These are phyloP conservation scores for Aphodius granarius DNA, from an alignment of 2,888 invertebrate species.

Conservation along the genomic window DNA sequence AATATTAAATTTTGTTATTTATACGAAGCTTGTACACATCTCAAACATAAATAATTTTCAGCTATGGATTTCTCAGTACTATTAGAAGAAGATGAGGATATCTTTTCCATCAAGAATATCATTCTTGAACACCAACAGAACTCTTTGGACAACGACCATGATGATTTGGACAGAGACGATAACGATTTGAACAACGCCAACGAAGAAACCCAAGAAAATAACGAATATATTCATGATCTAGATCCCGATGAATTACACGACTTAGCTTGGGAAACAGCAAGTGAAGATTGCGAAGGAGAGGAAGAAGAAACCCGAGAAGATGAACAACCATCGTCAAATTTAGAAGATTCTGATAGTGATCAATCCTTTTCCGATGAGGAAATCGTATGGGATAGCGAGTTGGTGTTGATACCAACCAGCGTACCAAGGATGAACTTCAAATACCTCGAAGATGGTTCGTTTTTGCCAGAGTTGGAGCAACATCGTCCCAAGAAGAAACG, in stretches of 20 bases:
- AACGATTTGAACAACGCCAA: background rate
- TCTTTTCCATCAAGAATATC: background rate
- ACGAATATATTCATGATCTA: background rate
- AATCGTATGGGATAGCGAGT: background rate
- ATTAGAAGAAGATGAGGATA: background rate
- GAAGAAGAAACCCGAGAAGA: background rate
- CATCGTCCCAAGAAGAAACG: background rate
- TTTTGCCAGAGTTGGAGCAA: too few species aligned
- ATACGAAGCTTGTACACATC: too few species aligned
- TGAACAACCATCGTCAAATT: background rate
- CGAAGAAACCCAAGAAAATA: background rate
- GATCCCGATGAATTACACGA: background rate
- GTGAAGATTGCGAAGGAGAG: background rate
- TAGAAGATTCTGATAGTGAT: background rate
- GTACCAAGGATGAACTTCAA: too few species aligned
- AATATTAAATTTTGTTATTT: background rate
- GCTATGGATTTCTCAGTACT: background rate
- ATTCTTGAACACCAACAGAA: background rate
- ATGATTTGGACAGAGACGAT: background rate
- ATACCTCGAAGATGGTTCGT: too few species aligned
- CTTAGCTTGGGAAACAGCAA: background rate
- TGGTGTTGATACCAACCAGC: too few species aligned
- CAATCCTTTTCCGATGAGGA: background rate
- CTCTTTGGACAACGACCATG: background rate
- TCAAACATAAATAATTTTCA: too few species aligned